Conservation (phyloP, 2,888 invertebrate genomes). For the Epirrhoe tristata region DNA sequence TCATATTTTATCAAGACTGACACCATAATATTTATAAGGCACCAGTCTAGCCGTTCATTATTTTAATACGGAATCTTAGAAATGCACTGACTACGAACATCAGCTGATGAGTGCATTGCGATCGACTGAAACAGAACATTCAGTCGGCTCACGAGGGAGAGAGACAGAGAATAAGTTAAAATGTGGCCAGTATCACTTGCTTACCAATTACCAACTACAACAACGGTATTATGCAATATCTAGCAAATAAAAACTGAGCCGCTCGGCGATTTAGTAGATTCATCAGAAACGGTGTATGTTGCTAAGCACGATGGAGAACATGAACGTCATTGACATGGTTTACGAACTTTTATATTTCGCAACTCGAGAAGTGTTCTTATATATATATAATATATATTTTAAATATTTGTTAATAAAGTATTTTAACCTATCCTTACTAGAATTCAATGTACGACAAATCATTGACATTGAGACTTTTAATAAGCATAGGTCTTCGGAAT, state of each 20-base stretch:
- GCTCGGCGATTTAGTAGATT: conserved; percentile 19
- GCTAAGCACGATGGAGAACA: conserved; percentile 10
- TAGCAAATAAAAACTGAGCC: conserved; percentile 21
- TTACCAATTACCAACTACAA: conserved; percentile 19
- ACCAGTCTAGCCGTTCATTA: background rate
- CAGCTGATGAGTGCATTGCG: conserved; percentile 25
- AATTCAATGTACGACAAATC: background rate
- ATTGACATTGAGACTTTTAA: background rate
- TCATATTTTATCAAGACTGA: background rate
- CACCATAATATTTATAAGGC: background rate
- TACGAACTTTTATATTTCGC: conserved; percentile 23
- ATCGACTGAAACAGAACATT: conserved; percentile 11
- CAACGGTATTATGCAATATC: conserved; percentile 28
- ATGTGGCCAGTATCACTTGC: conserved; percentile 28
- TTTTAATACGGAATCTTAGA: conserved; percentile 21
- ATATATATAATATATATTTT: conserved; percentile 6
- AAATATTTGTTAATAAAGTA: background rate
- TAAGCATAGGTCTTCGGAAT: background rate
- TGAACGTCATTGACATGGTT: conserved; percentile 32
- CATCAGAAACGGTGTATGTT: conserved; percentile 20
- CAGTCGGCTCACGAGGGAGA: conserved; percentile 11
- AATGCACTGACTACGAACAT: conserved; percentile 19
- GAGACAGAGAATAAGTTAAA: conserved; percentile 26
- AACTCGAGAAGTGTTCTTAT: conserved; percentile 17
- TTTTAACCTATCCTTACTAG: background rate